A percentile compares a stretch with the other conserved stretches of the same genome.
phyloP scores from a whole-genome alignment of 2,113 vertebrate species.

The Dipodomys stephensi region DNA sequence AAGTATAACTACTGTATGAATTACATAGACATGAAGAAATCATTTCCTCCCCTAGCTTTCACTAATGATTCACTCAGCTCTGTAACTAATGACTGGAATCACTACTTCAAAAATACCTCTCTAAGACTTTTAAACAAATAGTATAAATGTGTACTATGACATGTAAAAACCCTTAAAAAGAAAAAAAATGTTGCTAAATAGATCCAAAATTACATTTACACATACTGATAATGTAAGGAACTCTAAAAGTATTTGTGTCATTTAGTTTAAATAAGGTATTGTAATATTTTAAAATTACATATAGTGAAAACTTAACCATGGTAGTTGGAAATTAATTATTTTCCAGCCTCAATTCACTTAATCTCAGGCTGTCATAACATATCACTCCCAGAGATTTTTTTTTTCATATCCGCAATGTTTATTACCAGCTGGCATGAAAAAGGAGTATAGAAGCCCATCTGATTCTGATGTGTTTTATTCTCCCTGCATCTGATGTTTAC shows the following conservation, averaged over 20 bases:
- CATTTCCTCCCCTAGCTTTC: neutral
- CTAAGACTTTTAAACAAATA: constrained; percentile 41
- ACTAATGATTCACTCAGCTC: neutral
- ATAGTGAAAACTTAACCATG: neutral
- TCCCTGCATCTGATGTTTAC: neutral
- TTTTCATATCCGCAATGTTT: constrained; percentile 7
- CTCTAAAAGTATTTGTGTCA: neutral
- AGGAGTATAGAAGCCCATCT: neutral
- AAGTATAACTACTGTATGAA: constrained; percentile 57
- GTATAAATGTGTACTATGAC: neutral
- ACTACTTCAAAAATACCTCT: neutral
- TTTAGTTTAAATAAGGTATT: constrained; percentile 42
- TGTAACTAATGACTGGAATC: neutral
- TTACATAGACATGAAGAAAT: constrained; percentile 66
- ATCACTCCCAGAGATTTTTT: neutral
- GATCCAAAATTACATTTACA: constrained; percentile 55
- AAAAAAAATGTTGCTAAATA: neutral
- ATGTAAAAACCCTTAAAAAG: neutral
- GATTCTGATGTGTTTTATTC: neutral
- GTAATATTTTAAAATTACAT: constrained; percentile 28
- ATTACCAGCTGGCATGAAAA: neutral
- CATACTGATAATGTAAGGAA: constrained; percentile 35
- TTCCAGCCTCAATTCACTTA: neutral
- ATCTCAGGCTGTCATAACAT: neutral
- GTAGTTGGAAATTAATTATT: neutral